These are phyloP conservation scores for Crambe crambe DNA, from an alignment of 37 sponge, comb jelly and placozoan genomes.

Conservation along the genomic window DNA sequence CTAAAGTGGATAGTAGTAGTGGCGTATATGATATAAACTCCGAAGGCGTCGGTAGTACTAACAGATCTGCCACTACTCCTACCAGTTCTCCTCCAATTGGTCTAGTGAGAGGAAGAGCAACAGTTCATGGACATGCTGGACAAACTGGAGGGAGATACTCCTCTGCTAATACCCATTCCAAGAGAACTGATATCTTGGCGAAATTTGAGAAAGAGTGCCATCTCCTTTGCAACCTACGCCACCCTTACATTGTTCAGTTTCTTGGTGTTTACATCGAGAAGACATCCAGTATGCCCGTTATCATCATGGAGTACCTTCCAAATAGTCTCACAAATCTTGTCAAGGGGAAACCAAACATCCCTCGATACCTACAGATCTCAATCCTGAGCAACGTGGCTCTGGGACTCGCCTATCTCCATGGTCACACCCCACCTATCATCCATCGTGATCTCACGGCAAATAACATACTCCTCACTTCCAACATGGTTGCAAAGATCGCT, in stretches of 20 bases:
- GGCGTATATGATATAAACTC: neutral
- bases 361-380: constrained; percentile 43
- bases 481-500: constrained; percentile 61
- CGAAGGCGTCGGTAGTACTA: neutral
- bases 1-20: neutral
- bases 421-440: constrained; percentile 50
- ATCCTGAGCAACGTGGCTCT: constrained; percentile 49
- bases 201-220: constrained; percentile 54
- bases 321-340: constrained; percentile 34
- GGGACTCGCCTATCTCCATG: constrained; percentile 57
- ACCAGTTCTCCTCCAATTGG: neutral
- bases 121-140: neutral
- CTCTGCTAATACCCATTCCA: neutral
- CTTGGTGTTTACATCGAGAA: constrained; percentile 30
- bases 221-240: constrained; percentile 43
- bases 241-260: constrained; percentile 65
- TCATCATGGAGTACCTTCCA: constrained; percentile 64
- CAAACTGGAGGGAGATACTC: neutral
- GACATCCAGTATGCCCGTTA: constrained; percentile 18
- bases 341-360: constrained; percentile 27
- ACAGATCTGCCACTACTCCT: neutral
- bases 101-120: neutral
- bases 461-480: constrained; percentile 57
- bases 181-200: neutral
- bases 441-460: constrained; percentile 66